Conservation (phyloP, 2,113 vertebrate species). For the Caranx ignobilis region DNA sequence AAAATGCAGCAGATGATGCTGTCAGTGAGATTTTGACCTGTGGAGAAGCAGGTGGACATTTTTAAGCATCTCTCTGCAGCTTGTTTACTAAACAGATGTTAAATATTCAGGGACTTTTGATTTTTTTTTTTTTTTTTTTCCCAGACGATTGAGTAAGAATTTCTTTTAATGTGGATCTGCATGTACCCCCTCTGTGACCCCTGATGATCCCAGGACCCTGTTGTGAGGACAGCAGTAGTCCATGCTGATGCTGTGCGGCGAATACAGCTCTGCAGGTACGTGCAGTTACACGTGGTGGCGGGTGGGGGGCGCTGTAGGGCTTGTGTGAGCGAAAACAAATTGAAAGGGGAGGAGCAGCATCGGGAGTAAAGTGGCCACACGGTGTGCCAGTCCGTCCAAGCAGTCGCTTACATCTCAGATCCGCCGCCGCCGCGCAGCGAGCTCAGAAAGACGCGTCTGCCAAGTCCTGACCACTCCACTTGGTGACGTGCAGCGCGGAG, state of each 20-base stretch:
- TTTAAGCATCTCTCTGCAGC: neutral
- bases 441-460: slow-evolving; percentile 62
- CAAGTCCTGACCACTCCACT: slow-evolving; percentile 64
- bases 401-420: slow-evolving; percentile 74
- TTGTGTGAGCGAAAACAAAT: slow-evolving; percentile 45
- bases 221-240: neutral
- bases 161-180: neutral
- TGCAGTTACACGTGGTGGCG: slow-evolving; percentile 47
- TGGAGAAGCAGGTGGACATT: neutral
- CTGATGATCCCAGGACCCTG: slow-evolving; percentile 8
- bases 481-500: slow-evolving; percentile 53
- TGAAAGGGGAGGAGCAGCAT: slow-evolving; percentile 83
- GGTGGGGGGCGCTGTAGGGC: slow-evolving; percentile 78
- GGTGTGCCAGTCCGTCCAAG: slow-evolving; percentile 73
- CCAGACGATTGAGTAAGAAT: neutral
- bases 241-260: neutral
- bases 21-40: neutral
- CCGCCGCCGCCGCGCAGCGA: slow-evolving; percentile 54
- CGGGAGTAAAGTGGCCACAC: slow-evolving; percentile 85
- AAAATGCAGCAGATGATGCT: neutral
- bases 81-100: neutral
- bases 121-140: neutral
- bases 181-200: neutral
- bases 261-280: neutral
- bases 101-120: neutral